Percentiles rank a stretch among this genome's conserved stretches.
Conservation (phyloP, 2,113 vertebrate species). For the Eclectus roratus region DNA sequence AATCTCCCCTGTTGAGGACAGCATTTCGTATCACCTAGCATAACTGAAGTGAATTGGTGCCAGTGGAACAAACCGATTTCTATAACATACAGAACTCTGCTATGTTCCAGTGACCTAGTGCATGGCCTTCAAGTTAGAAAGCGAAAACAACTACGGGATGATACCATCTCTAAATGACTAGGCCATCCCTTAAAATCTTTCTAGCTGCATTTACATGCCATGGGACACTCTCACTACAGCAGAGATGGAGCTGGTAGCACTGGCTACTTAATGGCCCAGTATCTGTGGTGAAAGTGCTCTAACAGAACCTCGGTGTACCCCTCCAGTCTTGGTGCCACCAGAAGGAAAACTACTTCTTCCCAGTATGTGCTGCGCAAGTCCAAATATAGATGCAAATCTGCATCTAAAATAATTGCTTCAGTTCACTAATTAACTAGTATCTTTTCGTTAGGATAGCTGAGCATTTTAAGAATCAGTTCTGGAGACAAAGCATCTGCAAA, state of each 20-base stretch:
- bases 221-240: background rate
- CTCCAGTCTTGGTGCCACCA: background rate
- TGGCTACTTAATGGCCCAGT: background rate
- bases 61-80: background rate
- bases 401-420: background rate
- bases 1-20: background rate
- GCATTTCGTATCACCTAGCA: background rate
- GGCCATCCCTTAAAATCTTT: background rate
- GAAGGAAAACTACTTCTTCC: background rate
- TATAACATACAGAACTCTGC: background rate
- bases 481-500: background rate
- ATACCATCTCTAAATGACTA: background rate
- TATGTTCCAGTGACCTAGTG: background rate
- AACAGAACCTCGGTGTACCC: background rate
- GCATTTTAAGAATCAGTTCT: background rate
- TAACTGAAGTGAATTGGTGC: background rate
- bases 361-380: background rate
- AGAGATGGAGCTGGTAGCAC: background rate
- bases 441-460: background rate
- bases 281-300: background rate
- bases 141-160: fast-evolving
- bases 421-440: background rate
- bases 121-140: background rate
- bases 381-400: background rate
- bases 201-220: background rate